A percentile compares a stretch with the other conserved stretches of the same genome.
These are phyloP conservation scores for Heteronetta atricapilla DNA, from an alignment of 2,113 vertebrate genomes.

Conservation along the genomic window DNA sequence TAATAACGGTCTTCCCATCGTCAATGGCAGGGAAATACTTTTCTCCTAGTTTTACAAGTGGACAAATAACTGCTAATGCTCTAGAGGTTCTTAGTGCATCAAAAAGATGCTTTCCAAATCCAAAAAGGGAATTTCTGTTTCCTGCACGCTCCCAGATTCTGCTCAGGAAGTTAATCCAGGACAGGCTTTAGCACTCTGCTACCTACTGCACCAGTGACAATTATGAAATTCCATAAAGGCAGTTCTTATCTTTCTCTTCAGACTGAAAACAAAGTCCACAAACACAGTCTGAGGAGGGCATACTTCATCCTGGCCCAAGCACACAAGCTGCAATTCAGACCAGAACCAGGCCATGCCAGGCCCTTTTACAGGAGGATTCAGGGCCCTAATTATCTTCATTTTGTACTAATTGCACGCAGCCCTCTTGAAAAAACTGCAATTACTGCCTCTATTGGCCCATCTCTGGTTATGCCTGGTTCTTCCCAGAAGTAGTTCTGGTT, in stretches of 20 bases:
- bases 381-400: not conserved
- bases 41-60: not conserved
- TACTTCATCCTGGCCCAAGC: accelerated
- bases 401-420: not conserved
- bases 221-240: not conserved
- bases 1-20: not conserved
- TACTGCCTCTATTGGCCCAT: not conserved
- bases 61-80: not conserved
- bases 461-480: not conserved
- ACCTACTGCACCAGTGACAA: not conserved
- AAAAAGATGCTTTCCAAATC: not conserved
- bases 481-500: not conserved
- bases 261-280: not conserved
- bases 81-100: not conserved
- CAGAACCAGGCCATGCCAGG: not conserved
- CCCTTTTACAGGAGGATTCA: not conserved
- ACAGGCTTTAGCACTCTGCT: not conserved
- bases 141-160: not conserved
- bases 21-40: not conserved
- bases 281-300: not conserved
- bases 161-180: not conserved
- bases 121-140: not conserved
- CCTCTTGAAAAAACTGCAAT: slow-evolving; percentile 3
- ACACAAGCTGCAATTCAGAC: not conserved
- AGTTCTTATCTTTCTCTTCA: not conserved